Conservation (phyloP, 2,888 invertebrate genomes). For the Oxytorus armatus region DNA sequence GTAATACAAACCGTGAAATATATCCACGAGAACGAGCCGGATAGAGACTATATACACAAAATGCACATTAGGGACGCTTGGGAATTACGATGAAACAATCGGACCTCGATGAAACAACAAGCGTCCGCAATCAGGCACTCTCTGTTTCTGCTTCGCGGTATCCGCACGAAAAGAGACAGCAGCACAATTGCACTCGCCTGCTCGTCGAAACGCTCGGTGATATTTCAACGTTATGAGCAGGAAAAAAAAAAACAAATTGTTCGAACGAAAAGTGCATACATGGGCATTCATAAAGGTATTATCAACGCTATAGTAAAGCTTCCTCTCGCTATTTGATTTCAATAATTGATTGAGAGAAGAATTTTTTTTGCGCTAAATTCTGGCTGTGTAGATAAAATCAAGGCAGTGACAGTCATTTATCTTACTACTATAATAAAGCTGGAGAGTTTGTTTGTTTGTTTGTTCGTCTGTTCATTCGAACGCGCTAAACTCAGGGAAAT, state of each 20-base stretch:
- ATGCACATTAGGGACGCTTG: slow-evolving; percentile 24
- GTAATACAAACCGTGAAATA: slow-evolving; percentile 46
- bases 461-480: too few species aligned
- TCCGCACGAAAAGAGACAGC: neutral
- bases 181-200: slow-evolving; percentile 3
- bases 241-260: neutral
- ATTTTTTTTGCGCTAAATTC: neutral
- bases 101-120: slow-evolving; percentile 72
- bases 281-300: too few species aligned
- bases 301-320: too few species aligned
- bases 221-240: neutral
- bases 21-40: slow-evolving; percentile 28
- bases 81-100: slow-evolving; percentile 66
- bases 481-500: too few species aligned
- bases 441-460: too few species aligned
- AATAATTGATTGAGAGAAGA: slow-evolving; percentile 21
- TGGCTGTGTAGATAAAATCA: neutral
- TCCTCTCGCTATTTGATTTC: neutral
- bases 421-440: too few species aligned
- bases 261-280: neutral
- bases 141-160: slow-evolving; percentile 1
- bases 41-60: slow-evolving; percentile 5
- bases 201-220: neutral
- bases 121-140: slow-evolving; percentile 72
- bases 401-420: neutral